A percentile compares a stretch with the other conserved stretches of the same genome.
Conservation (phyloP, 2,113 vertebrate species). For the Corythoichthys intestinalis region DNA sequence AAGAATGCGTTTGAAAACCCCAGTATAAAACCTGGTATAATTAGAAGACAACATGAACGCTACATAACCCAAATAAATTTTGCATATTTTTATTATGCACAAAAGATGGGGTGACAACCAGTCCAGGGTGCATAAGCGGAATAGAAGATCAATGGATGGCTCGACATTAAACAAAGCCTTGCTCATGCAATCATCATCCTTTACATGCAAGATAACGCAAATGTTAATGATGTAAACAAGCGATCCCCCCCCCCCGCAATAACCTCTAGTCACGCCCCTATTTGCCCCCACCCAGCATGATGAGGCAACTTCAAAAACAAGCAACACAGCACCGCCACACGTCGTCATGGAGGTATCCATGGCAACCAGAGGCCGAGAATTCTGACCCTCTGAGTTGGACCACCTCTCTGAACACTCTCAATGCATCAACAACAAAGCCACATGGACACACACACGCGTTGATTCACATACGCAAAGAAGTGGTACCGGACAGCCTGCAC, state of each 20-base stretch:
- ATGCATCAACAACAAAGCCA: conserved; percentile 41
- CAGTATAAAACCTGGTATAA: no score
- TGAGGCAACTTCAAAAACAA: conserved; percentile 45
- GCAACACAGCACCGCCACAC: conserved; percentile 36
- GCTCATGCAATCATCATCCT: neutral
- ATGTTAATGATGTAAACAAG: conserved; percentile 23
- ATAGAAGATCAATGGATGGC: no score
- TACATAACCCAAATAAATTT: neutral
- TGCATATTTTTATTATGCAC: neutral
- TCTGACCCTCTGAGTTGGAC: conserved; percentile 39
- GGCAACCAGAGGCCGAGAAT: conserved; percentile 54
- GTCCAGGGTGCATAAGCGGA: no score
- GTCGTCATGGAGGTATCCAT: conserved; percentile 66
- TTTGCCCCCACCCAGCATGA: conserved; percentile 19
- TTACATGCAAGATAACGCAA: conserved; percentile 1
- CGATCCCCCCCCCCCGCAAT: conserved; percentile 19
- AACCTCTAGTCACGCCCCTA: conserved; percentile 15
- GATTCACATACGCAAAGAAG: conserved; percentile 3
- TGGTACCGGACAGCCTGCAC: neutral
- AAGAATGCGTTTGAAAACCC: conserved; percentile 39
- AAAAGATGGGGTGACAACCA: no score
- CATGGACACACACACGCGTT: neutral
- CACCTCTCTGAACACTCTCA: conserved; percentile 29
- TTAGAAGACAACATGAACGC: no score
- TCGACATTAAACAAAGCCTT: neutral